Evolutionary conservation across 2,113 vertebrate genomes (phyloP).

Genomic region (Lophura nycthemera): DNA sequence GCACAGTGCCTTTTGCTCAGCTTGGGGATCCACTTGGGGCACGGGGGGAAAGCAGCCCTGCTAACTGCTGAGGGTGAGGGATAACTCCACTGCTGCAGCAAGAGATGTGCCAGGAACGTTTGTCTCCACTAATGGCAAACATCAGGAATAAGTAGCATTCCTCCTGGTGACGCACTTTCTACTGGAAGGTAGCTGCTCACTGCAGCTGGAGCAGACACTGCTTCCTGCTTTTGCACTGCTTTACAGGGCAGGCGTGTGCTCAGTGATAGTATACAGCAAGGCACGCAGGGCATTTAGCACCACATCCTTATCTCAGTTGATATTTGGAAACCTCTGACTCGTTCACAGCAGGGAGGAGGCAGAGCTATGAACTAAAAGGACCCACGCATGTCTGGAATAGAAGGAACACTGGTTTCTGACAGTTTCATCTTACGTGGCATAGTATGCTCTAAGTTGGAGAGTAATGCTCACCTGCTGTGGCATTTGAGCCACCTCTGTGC

Average conservation of each 20-base stretch:
- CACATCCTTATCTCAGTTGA: slow-evolving; percentile 56
- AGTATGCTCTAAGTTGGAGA: slow-evolving; percentile 32
- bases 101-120: not conserved
- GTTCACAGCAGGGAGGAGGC: slow-evolving; percentile 13
- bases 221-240: not conserved
- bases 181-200: slow-evolving; percentile 1
- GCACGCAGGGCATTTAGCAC: slow-evolving; percentile 54
- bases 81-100: not conserved
- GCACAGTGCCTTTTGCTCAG: not conserved
- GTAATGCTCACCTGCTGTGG: slow-evolving; percentile 31
- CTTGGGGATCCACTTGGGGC: not conserved
- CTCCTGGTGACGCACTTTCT: slow-evolving; percentile 8
- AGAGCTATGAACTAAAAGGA: slow-evolving; percentile 64
- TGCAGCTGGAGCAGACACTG: not conserved
- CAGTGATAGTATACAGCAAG: not conserved
- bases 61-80: not conserved
- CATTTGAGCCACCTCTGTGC: slow-evolving; percentile 45
- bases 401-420: slow-evolving; percentile 50
- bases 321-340: slow-evolving; percentile 41
- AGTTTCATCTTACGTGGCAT: not conserved
- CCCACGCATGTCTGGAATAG: slow-evolving; percentile 28
- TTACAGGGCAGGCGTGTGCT: not conserved
- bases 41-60: not conserved
- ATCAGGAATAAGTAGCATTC: not conserved
- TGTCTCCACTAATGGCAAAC: not conserved